A percentile compares a stretch with the other conserved stretches of the same genome.
These are phyloP conservation scores for Baryphthengus martii DNA, from an alignment of 2,113 vertebrate species.

Conservation along the genomic window DNA sequence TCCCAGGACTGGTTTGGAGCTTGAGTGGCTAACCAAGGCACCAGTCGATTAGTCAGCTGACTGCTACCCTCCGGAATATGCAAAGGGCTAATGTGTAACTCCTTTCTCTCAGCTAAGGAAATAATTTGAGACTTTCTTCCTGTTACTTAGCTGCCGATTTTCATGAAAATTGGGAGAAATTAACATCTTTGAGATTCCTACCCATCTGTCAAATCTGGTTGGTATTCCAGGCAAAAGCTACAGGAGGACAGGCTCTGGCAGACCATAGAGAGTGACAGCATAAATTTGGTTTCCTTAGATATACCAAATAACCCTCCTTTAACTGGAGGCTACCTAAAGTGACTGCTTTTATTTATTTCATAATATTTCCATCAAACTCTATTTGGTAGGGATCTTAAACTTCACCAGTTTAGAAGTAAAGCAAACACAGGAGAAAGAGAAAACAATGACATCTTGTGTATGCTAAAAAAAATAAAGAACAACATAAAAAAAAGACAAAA, in stretches of 20 bases:
- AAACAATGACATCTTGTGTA: not conserved
- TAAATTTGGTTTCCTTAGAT: not conserved
- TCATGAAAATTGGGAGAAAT: not conserved
- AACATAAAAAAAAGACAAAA: not conserved
- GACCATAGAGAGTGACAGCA: not conserved
- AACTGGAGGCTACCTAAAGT: not conserved
- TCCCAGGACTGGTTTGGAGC: not conserved
- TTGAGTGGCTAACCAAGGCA: not conserved
- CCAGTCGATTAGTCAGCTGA: accelerated
- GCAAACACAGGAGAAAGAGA: not conserved
- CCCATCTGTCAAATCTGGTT: not conserved
- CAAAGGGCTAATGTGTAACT: not conserved
- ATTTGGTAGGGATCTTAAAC: not conserved
- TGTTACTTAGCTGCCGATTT: not conserved
- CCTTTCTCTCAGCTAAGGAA: not conserved
- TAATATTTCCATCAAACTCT: not conserved
- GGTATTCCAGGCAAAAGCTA: not conserved
- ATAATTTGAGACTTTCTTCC: not conserved
- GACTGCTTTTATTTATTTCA: not conserved
- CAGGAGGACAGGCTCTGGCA: not conserved
- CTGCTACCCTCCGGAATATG: not conserved
- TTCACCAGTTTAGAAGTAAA: not conserved
- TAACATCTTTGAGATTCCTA: not conserved
- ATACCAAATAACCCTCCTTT: not conserved
- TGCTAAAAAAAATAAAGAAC: not conserved